A percentile compares a stretch with the other conserved stretches of the same genome.
These are phyloP conservation scores for Kuschelorhynchus macadamiae DNA, from an alignment of 2,888 invertebrate genomes.

Conservation along the genomic window DNA sequence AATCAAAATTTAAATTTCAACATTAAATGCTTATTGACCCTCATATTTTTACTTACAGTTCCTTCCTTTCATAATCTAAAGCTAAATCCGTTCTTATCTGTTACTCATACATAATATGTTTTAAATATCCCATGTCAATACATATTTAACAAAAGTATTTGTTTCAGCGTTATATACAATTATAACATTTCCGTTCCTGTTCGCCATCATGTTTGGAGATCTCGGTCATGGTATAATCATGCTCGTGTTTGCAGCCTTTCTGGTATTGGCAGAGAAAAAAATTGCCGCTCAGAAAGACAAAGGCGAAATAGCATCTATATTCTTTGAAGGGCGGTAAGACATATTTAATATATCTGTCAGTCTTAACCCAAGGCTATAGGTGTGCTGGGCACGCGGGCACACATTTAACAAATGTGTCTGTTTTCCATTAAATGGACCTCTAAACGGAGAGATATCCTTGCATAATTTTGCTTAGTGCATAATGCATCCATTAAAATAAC, in stretches of 20 bases:
- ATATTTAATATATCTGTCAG: neutral
- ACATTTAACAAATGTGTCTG: no score
- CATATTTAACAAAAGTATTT: conserved; percentile 1
- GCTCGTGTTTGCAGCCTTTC: conserved; percentile 83
- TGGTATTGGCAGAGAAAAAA: conserved; percentile 85
- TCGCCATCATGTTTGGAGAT: conserved; percentile 98
- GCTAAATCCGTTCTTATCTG: no score
- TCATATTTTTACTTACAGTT: no score
- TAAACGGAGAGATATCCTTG: no score
- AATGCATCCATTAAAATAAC: no score
- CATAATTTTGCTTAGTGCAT: no score
- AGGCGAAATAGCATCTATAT: conserved; percentile 83
- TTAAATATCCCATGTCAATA: neutral
- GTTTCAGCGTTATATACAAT: conserved; percentile 70
- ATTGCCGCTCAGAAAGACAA: conserved; percentile 77
- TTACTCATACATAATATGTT: no score
- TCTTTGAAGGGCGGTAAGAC: conserved; percentile 77
- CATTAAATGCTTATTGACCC: no score
- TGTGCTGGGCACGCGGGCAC: no score
- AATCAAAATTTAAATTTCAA: no score
- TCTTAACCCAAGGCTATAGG: neutral
- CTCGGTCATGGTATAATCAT: conserved; percentile 91
- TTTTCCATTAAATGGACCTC: no score
- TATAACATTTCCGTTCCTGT: conserved; percentile 95
- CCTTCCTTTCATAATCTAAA: no score